A percentile compares a stretch with the other conserved stretches of the same genome.
Conservation (phyloP, 2,888 invertebrate genomes). For the Dryadula phaetusa region DNA sequence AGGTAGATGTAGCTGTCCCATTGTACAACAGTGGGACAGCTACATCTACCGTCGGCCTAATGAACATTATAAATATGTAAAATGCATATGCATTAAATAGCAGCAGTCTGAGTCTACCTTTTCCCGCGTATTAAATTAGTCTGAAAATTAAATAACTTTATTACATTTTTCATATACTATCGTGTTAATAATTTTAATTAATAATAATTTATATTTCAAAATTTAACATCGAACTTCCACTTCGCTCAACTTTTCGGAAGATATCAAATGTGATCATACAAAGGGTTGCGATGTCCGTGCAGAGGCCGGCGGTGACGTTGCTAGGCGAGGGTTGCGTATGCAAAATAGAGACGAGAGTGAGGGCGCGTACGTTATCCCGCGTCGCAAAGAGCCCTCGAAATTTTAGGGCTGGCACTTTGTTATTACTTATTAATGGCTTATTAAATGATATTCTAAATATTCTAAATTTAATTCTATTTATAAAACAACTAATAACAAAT, state of each 20-base stretch:
- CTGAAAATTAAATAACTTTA: no score
- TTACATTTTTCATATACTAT: background rate
- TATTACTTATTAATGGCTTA: background rate
- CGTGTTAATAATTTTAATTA: no score
- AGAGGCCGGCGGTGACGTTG: constrained; percentile 39
- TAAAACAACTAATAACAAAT: no score
- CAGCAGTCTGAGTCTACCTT: no score
- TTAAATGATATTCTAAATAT: background rate
- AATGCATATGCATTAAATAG: no score
- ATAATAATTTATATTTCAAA: background rate
- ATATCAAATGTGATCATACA: constrained; percentile 35
- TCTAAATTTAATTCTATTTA: no score
- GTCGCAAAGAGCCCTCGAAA: constrained; percentile 70
- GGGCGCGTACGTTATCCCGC: constrained; percentile 70
- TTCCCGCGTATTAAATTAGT: no score
- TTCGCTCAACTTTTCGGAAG: constrained; percentile 20
- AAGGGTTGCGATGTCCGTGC: constrained; percentile 34
- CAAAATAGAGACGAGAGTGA: constrained; percentile 63
- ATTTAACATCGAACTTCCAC: background rate
- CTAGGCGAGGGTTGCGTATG: constrained; percentile 45
- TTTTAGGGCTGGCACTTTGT: constrained; percentile 59
- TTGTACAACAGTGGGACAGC: no score
- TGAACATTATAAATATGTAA: no score
- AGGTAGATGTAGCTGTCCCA: no score
- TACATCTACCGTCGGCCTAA: no score